Evolutionary conservation across 35 echinoderm and acorn worm species (phyloP).

Genomic region (Holothuria glaberrima): DNA sequence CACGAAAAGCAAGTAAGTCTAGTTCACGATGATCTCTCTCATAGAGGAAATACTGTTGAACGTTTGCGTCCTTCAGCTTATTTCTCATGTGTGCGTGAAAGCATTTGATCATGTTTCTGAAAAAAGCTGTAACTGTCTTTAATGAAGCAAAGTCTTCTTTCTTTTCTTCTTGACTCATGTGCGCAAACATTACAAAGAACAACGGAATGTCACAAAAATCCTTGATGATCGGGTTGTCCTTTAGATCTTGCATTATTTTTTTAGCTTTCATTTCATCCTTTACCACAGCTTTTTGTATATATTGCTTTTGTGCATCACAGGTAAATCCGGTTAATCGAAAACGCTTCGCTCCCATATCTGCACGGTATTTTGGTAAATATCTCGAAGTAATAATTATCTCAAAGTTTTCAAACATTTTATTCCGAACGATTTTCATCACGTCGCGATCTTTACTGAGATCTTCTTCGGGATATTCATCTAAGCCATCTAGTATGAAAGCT

Average conservation of each 20-base stretch:
- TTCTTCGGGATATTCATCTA: background rate
- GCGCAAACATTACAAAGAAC: too few species aligned
- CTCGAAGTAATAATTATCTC: background rate
- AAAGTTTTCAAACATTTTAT: background rate
- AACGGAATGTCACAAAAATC: background rate
- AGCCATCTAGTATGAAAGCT: background rate
- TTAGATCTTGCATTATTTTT: background rate
- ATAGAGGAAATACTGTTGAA: background rate
- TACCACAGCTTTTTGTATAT: background rate
- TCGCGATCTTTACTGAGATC: background rate
- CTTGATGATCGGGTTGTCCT: background rate
- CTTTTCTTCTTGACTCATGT: background rate
- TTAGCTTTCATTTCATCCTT: background rate
- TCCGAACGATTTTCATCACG: background rate
- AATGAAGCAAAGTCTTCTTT: background rate
- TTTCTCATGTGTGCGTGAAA: background rate
- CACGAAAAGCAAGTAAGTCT: background rate
- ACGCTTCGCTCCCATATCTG: background rate
- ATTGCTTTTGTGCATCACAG: background rate
- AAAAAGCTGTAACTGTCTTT: background rate
- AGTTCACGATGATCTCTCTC: background rate
- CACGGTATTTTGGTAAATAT: background rate
- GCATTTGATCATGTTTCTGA: background rate
- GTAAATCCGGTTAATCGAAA: background rate
- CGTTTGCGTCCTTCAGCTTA: background rate